A percentile compares a stretch with the other conserved stretches of the same genome.
Conservation (phyloP, 2,888 invertebrate genomes). For the Cantharis rustica region DNA sequence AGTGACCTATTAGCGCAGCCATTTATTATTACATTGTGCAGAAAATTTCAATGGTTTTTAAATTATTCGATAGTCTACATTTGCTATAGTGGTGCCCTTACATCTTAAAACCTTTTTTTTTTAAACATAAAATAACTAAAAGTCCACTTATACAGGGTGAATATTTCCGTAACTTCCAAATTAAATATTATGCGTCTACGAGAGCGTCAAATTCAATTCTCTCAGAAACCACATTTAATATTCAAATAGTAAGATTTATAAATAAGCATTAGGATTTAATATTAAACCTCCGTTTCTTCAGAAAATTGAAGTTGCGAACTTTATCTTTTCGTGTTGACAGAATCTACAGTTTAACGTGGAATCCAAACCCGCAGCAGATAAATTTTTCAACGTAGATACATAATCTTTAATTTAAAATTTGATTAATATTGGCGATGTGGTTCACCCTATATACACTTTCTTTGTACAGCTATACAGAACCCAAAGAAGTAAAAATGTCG, state of each 20-base stretch:
- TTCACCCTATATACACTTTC: not conserved
- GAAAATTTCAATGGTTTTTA: slow-evolving; percentile 20
- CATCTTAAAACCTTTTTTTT: slow-evolving; percentile 20
- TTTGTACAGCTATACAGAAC: not conserved
- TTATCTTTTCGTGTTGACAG: too few relatives aligned
- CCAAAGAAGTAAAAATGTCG: not conserved
- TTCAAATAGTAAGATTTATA: too few relatives aligned
- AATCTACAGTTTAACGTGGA: too few relatives aligned
- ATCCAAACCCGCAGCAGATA: too few relatives aligned
- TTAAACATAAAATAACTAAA: not conserved
- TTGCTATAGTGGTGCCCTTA: slow-evolving; percentile 29
- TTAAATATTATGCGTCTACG: too few relatives aligned
- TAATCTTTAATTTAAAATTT: not conserved
- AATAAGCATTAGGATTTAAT: too few relatives aligned
- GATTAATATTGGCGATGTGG: not conserved
- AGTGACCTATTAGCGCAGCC: slow-evolving; percentile 12
- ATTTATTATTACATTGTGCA: slow-evolving; percentile 23
- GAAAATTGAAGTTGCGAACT: too few relatives aligned
- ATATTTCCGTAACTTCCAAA: not conserved
- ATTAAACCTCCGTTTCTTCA: too few relatives aligned
- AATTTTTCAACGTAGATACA: too few relatives aligned
- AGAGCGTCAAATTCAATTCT: too few relatives aligned
- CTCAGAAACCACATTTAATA: too few relatives aligned
- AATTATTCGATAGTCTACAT: slow-evolving; percentile 23
- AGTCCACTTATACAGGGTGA: not conserved